Evolutionary conservation across 1,140 invertebrate genomes (phyloP).

Genomic region (Drosophila truncata): DNA sequence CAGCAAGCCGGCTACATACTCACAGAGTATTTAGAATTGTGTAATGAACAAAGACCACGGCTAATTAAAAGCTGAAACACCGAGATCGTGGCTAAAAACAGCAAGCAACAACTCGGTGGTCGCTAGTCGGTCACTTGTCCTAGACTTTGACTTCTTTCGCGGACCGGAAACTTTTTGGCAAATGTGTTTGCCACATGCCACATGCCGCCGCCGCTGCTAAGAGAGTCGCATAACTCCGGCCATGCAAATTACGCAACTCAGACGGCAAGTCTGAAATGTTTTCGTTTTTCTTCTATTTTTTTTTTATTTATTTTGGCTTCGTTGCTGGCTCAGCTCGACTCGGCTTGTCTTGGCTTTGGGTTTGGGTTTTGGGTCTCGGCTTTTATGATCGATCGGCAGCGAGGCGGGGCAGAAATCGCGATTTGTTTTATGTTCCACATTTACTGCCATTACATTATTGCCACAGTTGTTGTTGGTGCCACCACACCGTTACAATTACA

Average conservation of each 20-base stretch:
- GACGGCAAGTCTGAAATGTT: conserved; percentile 61
- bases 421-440: conserved; percentile 82
- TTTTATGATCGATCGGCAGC: conserved; percentile 79
- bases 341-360: conserved; percentile 17
- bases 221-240: conserved; percentile 64
- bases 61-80: conserved; percentile 53
- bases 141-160: conserved; percentile 77
- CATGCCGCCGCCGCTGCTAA: conserved; percentile 23
- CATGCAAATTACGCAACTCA: conserved; percentile 79
- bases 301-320: conserved; percentile 15
- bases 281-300: conserved; percentile 45
- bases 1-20: conserved; percentile 23
- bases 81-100: conserved; percentile 13
- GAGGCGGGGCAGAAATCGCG: conserved; percentile 73
- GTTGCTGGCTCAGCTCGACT: conserved; percentile 13
- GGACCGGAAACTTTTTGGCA: conserved; percentile 69
- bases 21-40: conserved; percentile 14
- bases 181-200: conserved; percentile 67
- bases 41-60: conserved; percentile 27
- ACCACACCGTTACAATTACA: conserved; percentile 71
- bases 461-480: conserved; percentile 39
- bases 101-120: conserved; percentile 24
- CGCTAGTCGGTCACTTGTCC: conserved; percentile 61
- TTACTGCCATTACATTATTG: conserved; percentile 68
- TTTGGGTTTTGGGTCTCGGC: conserved; percentile 29